A percentile compares a stretch with the other conserved stretches of the same genome.
Conservation (phyloP, 2,113 vertebrate genomes). For the Lagenorhynchus albirostris region DNA sequence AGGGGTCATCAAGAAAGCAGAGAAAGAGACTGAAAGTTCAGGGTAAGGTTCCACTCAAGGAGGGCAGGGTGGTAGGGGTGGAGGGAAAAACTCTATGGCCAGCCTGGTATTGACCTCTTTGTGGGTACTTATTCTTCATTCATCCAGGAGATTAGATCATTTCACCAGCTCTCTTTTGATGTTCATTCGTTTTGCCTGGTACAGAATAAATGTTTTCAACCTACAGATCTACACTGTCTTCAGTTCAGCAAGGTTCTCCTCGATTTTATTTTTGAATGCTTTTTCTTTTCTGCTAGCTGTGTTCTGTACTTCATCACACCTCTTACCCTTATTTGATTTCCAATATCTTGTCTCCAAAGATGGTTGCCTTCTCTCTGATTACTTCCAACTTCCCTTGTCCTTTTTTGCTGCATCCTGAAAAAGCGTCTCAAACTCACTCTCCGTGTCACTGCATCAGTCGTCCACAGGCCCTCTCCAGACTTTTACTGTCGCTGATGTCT, state of each 20-base stretch:
- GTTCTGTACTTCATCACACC: not conserved
- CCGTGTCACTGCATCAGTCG: fast-evolving
- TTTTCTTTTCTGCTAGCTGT: not conserved
- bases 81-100: not conserved
- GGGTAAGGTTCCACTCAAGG: not conserved
- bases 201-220: not conserved
- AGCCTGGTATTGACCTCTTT: not conserved
- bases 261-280: not conserved
- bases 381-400: not conserved
- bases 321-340: not conserved
- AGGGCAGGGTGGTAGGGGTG: fast-evolving
- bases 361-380: not conserved
- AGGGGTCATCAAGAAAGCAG: not conserved
- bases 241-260: not conserved
- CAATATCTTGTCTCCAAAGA: not conserved
- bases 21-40: not conserved
- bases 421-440: not conserved
- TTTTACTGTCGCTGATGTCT: not conserved
- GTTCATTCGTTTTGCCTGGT: not conserved
- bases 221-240: not conserved
- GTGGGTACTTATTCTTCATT: not conserved
- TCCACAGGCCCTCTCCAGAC: not conserved
- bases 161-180: not conserved
- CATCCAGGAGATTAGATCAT: not conserved
- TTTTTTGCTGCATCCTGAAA: not conserved